Conservation (phyloP, 2,888 invertebrate genomes). For the Oscheius sp. region DNA sequence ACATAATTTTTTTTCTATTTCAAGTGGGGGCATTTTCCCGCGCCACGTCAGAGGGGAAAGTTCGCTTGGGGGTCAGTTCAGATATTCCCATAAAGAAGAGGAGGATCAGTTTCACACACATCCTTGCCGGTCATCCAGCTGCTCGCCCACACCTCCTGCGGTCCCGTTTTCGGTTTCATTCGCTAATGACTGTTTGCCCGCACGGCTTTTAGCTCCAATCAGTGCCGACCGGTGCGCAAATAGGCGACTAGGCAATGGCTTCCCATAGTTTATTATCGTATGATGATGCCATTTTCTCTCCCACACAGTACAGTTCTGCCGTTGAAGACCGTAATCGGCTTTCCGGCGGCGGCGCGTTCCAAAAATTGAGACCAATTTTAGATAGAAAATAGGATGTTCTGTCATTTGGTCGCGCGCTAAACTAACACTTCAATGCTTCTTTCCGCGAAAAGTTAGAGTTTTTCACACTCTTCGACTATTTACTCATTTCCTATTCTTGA, state of each 20-base stretch:
- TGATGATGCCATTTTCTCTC: neutral
- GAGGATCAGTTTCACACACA: neutral
- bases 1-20: neutral
- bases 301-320: neutral
- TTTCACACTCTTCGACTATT: slow-evolving; percentile 19
- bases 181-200: slow-evolving; percentile 31
- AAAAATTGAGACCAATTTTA: neutral
- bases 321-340: neutral
- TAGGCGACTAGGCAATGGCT: slow-evolving; percentile 19
- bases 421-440: neutral
- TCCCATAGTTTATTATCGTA: neutral
- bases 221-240: slow-evolving; percentile 31
- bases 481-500: slow-evolving; percentile 1
- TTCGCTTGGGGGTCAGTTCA: neutral
- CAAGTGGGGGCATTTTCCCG: no score
- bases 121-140: slow-evolving; percentile 12
- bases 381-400: neutral
- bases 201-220: slow-evolving; percentile 29
- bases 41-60: neutral
- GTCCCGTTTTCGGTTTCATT: slow-evolving; percentile 30
- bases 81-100: neutral
- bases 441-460: slow-evolving; percentile 3
- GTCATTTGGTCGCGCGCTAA: neutral
- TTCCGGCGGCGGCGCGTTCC: neutral
- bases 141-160: slow-evolving; percentile 29